Base-by-base conservation (phyloP, 2,113 vertebrate genomes). In the Toxotes chatareus region DNA sequence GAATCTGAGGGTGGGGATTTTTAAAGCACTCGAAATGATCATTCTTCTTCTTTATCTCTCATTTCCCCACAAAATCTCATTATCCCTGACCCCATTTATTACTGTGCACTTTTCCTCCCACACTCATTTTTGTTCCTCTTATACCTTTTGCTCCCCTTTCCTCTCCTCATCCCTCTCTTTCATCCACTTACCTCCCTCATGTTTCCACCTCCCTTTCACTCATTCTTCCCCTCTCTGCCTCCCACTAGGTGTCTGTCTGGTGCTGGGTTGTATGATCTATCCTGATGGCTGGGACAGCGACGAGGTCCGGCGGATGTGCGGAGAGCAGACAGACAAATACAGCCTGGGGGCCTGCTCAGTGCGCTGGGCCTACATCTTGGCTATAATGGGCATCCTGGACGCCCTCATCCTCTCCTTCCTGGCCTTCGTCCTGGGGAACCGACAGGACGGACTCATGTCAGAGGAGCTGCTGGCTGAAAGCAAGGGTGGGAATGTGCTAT, bases 281-380 rank as follows among this genome's bases (percentile, higher is more conserved):
- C 98, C 98, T 12, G 97, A 98, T 76, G 97, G 97, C 90, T 99
- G 98, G 98, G 97, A 99, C 91, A 97, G 97, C 68, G 97, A 98
- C 23, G 96, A 96, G 93, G 97, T 99, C 75, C 96, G 96, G 90
- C 93, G 94, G 82, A 97, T 99, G 97, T 99, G 98, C 76, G 98
- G 98, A 55, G 97, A 99, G 92, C 96, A 97, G 93, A 99, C 97
- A 17, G 97, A 97, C 95, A 99, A 99, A 93, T 99, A 98, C 95
- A 97, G 96, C 64, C 96, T 99, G 53, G 97, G 98, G 10, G 97
- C 97, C 46, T 99, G 97, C 91, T 98, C 97, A 2, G 95, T 99
- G 85, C 97, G 98, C 91, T 99, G 97, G 97, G 97, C 98, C 0
- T 98, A 99, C 92, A 98, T 99, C 92, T 92, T 99, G 94, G 97